A percentile compares a stretch with the other conserved stretches of the same genome.
Conservation (phyloP, 2,888 invertebrate species). For the Xestobium rufovillosum region DNA sequence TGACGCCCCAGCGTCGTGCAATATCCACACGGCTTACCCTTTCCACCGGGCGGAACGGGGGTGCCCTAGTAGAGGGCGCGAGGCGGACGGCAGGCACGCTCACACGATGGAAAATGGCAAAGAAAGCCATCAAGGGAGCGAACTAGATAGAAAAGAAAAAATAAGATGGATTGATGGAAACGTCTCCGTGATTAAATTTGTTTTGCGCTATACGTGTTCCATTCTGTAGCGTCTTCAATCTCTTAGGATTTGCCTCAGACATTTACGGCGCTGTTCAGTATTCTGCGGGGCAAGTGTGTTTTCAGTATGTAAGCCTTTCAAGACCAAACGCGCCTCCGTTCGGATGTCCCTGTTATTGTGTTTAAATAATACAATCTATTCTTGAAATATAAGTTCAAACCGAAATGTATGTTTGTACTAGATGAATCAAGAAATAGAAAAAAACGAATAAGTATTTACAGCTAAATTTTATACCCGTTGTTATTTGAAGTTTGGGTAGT, state of each 20-base stretch:
- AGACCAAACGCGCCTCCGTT: too few relatives aligned
- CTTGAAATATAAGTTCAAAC: too few relatives aligned
- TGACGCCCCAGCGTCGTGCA: conserved; percentile 29
- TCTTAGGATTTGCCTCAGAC: conserved; percentile 28
- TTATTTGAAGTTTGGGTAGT: too few relatives aligned
- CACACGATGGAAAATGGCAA: conserved; percentile 39
- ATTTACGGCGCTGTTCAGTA: conserved; percentile 30
- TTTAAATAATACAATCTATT: too few relatives aligned
- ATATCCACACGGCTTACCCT: conserved; percentile 28
- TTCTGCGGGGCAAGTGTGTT: conserved; percentile 29
- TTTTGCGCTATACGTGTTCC: conserved; percentile 42
- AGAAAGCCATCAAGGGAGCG: conserved; percentile 41
- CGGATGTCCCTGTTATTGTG: too few relatives aligned
- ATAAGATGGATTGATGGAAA: conserved; percentile 45
- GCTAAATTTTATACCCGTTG: too few relatives aligned
- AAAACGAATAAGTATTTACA: too few relatives aligned
- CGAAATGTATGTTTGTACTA: too few relatives aligned
- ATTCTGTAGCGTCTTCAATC: conserved; percentile 31
- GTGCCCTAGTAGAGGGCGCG: conserved; percentile 21
- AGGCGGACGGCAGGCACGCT: conserved; percentile 28
- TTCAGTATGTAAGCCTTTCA: conserved; percentile 34
- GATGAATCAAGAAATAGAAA: too few relatives aligned
- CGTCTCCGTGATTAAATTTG: conserved; percentile 45
- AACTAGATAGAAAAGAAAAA: conserved; percentile 37
- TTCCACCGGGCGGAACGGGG: conserved; percentile 18